Conservation (phyloP, 2,797 vertebrate genomes). For the Pseudotriccus pelzelni region DNA sequence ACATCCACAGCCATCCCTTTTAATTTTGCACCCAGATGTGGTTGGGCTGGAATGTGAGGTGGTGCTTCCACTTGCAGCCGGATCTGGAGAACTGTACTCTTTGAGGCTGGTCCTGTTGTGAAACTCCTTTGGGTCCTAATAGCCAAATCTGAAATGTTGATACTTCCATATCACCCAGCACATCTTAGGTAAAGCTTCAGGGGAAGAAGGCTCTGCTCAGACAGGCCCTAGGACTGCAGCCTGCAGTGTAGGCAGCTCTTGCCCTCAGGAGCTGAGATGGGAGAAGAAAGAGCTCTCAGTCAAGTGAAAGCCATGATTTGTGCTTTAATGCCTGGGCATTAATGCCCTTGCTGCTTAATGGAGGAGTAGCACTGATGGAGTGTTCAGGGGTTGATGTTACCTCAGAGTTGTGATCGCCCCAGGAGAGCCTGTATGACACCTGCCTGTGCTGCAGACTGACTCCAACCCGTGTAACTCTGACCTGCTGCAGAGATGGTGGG, state of each 20-base stretch:
- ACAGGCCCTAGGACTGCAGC: not conserved
- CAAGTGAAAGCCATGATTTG: not conserved
- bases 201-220: not conserved
- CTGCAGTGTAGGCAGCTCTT: not conserved
- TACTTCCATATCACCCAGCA: not conserved
- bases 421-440: not conserved
- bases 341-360: not conserved
- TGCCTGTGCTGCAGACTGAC: not conserved
- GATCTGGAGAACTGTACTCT: not conserved
- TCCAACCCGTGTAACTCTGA: not conserved
- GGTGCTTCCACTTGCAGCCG: not conserved
- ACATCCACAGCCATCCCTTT: not conserved
- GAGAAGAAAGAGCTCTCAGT: not conserved
- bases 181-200: not conserved
- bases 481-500: not conserved
- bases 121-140: not conserved
- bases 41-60: conserved; percentile 2
- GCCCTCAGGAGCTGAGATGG: not conserved
- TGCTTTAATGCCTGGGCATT: not conserved
- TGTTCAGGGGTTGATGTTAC: not conserved
- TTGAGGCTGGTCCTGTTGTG: conserved; percentile 3
- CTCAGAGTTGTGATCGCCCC: not conserved
- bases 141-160: not conserved
- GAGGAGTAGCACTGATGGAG: not conserved
- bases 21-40: not conserved